Conservation (phyloP, 2,797 vertebrate species). For the Danionella dracula region DNA sequence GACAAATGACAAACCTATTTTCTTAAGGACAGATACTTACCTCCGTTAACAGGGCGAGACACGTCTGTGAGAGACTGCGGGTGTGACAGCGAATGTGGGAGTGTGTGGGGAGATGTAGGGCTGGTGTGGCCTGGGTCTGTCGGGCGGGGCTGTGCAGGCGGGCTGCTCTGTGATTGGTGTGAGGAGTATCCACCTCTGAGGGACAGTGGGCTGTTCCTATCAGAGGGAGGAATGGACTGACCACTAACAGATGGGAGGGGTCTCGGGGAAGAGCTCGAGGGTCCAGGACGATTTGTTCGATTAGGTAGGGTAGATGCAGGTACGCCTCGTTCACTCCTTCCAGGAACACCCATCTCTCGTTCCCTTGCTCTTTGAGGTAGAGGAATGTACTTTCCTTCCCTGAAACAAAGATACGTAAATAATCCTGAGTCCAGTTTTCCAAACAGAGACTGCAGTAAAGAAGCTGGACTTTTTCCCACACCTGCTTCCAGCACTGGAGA, state of each 20-base stretch:
- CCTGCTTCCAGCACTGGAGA: conserved; percentile 58
- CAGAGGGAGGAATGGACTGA: conserved; percentile 41
- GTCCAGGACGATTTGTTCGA: conserved; percentile 50
- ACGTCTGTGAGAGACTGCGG: conserved; percentile 54
- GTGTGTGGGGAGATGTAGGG: conserved; percentile 34
- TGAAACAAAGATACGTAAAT: conserved; percentile 42
- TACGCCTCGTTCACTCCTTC: conserved; percentile 32
- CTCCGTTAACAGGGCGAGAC: conserved; percentile 59
- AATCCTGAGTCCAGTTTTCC: not conserved
- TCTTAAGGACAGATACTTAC: conserved; percentile 28
- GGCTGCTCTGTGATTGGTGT: conserved; percentile 59
- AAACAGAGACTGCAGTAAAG: not conserved
- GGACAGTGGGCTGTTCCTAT: conserved; percentile 59
- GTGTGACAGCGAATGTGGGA: conserved; percentile 59
- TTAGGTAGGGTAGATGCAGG: conserved; percentile 38
- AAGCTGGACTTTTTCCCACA: conserved; percentile 29
- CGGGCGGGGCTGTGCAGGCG: conserved; percentile 37
- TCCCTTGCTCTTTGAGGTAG: conserved; percentile 86
- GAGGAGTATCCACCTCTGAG: conserved; percentile 53
- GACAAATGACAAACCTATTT: not conserved
- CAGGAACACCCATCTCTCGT: conserved; percentile 62
- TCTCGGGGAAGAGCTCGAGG: conserved; percentile 62
- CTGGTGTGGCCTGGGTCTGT: conserved; percentile 32
- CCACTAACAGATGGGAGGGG: conserved; percentile 36
- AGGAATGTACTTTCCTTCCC: conserved; percentile 86